A percentile compares a stretch with the other conserved stretches of the same genome.
phyloP scores from a whole-genome alignment of 2,888 invertebrate species.

The Amaurobius ferox region DNA sequence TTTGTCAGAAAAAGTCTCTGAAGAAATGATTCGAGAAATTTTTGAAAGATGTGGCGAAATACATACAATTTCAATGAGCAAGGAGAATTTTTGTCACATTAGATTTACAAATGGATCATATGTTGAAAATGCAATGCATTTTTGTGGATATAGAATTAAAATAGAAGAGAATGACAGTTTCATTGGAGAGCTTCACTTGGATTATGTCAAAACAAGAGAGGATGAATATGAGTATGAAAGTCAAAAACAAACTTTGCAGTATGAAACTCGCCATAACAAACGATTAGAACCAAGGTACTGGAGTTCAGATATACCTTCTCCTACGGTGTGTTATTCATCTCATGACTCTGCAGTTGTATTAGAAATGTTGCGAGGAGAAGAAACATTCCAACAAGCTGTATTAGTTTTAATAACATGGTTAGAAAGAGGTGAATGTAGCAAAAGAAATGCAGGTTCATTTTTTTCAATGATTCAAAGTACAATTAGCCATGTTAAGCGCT shows the following conservation, averaged over 20 bases:
- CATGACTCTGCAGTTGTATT: conserved; percentile 86
- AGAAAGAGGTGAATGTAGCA: conserved; percentile 94
- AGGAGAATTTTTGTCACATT: conserved; percentile 97
- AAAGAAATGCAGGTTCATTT: conserved; percentile 92
- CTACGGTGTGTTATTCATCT: conserved; percentile 89
- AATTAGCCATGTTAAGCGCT: conserved; percentile 91
- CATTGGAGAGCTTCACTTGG: conserved; percentile 95
- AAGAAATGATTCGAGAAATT: conserved; percentile 91
- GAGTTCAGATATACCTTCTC: conserved; percentile 88
- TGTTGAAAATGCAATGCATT: conserved; percentile 91
- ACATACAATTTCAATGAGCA: conserved; percentile 90
- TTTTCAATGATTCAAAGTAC: conserved; percentile 95
- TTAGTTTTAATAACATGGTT: conserved; percentile 88
- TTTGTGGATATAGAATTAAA: conserved; percentile 82
- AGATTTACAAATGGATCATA: conserved; percentile 90
- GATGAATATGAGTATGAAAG: conserved; percentile 95
- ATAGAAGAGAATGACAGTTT: conserved; percentile 79
- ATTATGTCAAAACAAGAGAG: conserved; percentile 95
- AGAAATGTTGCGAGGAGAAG: conserved; percentile 88
- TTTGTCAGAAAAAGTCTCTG: conserved; percentile 92
- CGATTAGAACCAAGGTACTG: conserved; percentile 83
- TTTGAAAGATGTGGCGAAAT: conserved; percentile 95
- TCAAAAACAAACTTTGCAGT: conserved; percentile 88
- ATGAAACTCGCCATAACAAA: conserved; percentile 88
- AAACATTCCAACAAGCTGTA: conserved; percentile 19